A percentile compares a stretch with the other conserved stretches of the same genome.
These are phyloP conservation scores for Aphelenchoides avenae DNA, from an alignment of 1,140 invertebrate genomes.

Conservation along the genomic window DNA sequence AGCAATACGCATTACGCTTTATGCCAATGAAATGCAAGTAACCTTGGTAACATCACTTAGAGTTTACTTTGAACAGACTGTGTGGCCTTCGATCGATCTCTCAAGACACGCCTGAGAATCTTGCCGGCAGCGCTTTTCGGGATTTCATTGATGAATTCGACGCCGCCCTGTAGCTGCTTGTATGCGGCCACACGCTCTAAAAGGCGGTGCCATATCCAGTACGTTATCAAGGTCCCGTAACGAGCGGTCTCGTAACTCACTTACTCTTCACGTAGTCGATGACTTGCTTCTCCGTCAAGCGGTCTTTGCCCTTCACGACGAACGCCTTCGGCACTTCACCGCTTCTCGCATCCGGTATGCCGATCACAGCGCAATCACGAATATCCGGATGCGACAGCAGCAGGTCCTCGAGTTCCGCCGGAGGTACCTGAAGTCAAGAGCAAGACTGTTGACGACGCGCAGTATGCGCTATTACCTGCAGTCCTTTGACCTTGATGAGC, in stretches of 20 bases:
- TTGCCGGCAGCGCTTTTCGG: constrained; percentile 74
- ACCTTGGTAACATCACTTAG: too few relatives aligned
- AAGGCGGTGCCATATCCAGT: constrained; percentile 9
- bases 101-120: constrained; percentile 68
- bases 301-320: constrained; percentile 66
- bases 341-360: constrained; percentile 68
- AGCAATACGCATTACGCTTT: too few relatives aligned
- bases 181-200: constrained; percentile 43
- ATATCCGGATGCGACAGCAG: constrained; percentile 71
- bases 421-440: constrained; percentile 72
- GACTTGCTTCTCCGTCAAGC: constrained; percentile 40
- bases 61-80: too few relatives aligned
- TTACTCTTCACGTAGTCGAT: constrained; percentile 49
- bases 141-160: constrained; percentile 69
- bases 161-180: constrained; percentile 64
- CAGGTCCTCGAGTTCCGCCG: constrained; percentile 78
- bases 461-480: constrained; percentile 65
- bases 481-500: constrained; percentile 80
- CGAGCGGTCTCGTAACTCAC: background rate
- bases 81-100: too few relatives aligned
- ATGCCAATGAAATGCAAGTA: too few relatives aligned
- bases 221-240: background rate
- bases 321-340: constrained; percentile 77
- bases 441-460: too few relatives aligned
- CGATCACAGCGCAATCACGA: constrained; percentile 75